phyloP scores from a whole-genome alignment of 2,888 invertebrate species.

The Lobophora halterata region DNA sequence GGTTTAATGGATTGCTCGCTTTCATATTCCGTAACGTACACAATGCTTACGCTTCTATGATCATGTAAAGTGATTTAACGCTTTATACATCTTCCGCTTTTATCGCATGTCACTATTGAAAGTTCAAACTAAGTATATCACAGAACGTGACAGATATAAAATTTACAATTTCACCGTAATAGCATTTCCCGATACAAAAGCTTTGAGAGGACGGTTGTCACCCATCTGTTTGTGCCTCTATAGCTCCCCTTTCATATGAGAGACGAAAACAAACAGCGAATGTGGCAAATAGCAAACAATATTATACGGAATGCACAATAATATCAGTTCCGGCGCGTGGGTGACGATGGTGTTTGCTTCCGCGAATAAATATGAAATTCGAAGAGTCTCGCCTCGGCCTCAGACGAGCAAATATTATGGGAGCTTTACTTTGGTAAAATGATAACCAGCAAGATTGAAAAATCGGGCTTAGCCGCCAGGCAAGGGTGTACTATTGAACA shows the following conservation, averaged over 20 bases:
- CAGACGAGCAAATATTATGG: conserved; percentile 75
- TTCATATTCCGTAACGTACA: conserved; percentile 72
- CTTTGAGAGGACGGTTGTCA: conserved; percentile 63
- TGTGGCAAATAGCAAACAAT: conserved; percentile 81
- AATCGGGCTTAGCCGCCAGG: conserved; percentile 69
- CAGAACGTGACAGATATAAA: conserved; percentile 43
- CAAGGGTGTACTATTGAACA: conserved; percentile 54
- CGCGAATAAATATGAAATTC: conserved; percentile 80
- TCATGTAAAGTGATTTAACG: conserved; percentile 65
- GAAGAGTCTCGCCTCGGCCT: conserved; percentile 70
- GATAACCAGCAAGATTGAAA: conserved; percentile 78
- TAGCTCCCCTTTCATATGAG: conserved; percentile 79
- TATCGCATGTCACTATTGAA: conserved; percentile 28
- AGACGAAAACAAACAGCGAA: conserved; percentile 79
- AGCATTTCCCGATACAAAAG: conserved; percentile 67
- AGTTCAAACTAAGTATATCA: conserved; percentile 36
- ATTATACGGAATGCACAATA: conserved; percentile 82
- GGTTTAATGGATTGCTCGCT: conserved; percentile 78
- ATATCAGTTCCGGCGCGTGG: conserved; percentile 78
- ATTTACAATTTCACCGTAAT: conserved; percentile 61
- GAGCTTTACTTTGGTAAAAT: conserved; percentile 79
- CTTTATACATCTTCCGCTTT: conserved; percentile 47
- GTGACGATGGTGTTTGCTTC: conserved; percentile 68
- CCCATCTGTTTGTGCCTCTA: conserved; percentile 73
- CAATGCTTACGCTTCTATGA: conserved; percentile 71